Conservation (phyloP, 2,113 vertebrate genomes). For the Budorcas taxicolor region DNA sequence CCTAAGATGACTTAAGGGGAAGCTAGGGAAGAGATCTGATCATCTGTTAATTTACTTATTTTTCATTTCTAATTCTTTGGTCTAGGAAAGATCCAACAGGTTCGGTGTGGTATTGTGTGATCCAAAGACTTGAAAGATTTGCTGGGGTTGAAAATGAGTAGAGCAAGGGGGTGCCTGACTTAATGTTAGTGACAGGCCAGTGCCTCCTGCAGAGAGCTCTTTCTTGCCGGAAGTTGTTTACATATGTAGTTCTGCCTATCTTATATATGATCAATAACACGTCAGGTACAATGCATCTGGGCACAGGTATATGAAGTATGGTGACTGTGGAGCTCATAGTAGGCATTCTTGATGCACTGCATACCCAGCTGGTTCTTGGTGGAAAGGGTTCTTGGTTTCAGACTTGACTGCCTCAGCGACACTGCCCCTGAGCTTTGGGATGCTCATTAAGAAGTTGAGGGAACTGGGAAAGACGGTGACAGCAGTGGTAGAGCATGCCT, state of each 20-base stretch:
- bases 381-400: not conserved
- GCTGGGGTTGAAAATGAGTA: not conserved
- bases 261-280: not conserved
- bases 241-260: not conserved
- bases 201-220: not conserved
- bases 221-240: not conserved
- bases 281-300: fast-evolving
- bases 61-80: not conserved
- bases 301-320: not conserved
- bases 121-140: not conserved
- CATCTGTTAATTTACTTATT: not conserved
- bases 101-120: not conserved
- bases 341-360: not conserved
- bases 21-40: not conserved
- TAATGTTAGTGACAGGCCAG: not conserved
- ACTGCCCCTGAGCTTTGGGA: not conserved
- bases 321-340: not conserved
- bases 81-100: not conserved
- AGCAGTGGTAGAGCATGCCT: not conserved
- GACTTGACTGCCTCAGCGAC: not conserved
- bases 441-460: not conserved
- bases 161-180: not conserved
- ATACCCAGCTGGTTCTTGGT: not conserved
- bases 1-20: not conserved
- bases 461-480: not conserved